Evolutionary conservation across 2,113 vertebrate genomes (phyloP).

Genomic region (Pogonocichla stellata): DNA sequence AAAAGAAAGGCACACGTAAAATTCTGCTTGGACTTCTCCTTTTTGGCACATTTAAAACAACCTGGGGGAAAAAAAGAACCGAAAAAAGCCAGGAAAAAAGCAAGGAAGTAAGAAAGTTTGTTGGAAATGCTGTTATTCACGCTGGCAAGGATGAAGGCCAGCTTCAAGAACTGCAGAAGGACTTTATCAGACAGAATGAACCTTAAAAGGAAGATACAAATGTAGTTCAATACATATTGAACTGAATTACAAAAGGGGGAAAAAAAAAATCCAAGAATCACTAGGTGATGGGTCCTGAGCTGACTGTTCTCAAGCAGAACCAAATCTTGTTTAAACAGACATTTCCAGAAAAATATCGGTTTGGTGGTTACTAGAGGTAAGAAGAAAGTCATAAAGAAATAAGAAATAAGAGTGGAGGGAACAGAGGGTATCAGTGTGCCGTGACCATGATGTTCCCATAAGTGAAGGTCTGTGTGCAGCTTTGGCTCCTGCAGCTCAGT

Average conservation of each 20-base stretch:
- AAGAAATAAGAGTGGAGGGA: neutral
- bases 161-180: neutral
- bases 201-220: neutral
- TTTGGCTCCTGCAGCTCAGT: neutral
- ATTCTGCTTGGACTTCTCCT: neutral
- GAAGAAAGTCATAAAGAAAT: neutral
- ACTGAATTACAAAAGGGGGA: neutral
- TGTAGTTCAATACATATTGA: neutral
- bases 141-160: neutral
- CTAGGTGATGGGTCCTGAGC: neutral
- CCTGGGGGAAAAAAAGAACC: rapidly evolving
- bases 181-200: neutral
- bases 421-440: neutral
- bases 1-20: neutral
- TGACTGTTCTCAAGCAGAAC: neutral
- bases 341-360: neutral
- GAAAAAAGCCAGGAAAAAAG: neutral
- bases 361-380: neutral
- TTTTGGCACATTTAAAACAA: neutral
- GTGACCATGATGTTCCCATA: neutral
- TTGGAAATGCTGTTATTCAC: neutral
- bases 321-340: neutral
- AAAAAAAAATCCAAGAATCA: neutral
- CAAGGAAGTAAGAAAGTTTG: neutral
- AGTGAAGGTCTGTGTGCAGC: neutral